These are phyloP conservation scores for Alexandromys fortis DNA, from an alignment of 2,113 vertebrate genomes.

Conservation along the genomic window DNA sequence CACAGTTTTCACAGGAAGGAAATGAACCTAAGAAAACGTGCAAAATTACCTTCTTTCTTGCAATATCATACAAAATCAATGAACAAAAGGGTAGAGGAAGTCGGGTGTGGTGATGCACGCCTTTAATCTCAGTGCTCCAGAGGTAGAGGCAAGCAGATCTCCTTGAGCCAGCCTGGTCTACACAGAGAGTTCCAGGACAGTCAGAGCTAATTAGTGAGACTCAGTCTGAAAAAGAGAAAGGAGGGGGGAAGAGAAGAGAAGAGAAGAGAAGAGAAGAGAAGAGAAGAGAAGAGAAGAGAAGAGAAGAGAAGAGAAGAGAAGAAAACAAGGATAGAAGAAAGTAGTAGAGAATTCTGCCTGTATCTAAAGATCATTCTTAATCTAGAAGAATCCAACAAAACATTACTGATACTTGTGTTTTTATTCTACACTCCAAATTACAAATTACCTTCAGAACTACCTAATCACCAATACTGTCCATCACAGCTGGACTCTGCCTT, in stretches of 20 bases:
- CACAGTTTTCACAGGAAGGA: neutral
- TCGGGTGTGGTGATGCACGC: fast-evolving
- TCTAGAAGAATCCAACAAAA: neutral
- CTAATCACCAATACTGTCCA: neutral
- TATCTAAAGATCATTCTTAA: neutral
- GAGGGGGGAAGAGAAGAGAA: no score
- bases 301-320: no score
- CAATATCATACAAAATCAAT: neutral
- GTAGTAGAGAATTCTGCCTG: neutral
- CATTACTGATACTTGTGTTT: neutral
- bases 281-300: no score
- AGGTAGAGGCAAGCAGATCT: neutral
- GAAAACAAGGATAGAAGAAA: neutral
- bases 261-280: no score
- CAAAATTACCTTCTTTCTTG: neutral
- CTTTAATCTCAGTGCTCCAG: neutral
- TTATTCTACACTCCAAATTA: neutral
- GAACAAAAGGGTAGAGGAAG: neutral
- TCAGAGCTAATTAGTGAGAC: neutral
- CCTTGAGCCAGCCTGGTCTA: neutral
- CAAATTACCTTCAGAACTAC: neutral
- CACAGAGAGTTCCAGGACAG: neutral
- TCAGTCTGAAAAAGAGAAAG: neutral
- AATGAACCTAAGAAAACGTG: neutral
- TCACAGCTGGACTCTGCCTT: neutral